phyloP scores from a whole-genome alignment of 1,140 invertebrate species.

The Drosophila mayri region DNA sequence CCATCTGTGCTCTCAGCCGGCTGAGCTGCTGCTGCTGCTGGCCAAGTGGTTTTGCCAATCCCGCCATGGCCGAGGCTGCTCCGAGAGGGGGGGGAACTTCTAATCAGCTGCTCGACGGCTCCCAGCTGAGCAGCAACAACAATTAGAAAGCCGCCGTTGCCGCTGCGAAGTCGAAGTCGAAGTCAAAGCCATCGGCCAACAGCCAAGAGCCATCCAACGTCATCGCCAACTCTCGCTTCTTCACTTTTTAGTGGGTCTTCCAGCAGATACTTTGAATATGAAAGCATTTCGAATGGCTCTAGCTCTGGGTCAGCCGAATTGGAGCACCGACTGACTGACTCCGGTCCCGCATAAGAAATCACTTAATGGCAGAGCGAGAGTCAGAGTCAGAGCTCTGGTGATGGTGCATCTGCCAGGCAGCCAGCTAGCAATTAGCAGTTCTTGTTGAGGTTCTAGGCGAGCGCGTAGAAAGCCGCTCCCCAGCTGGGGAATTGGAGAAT shows the following conservation, averaged over 20 bases:
- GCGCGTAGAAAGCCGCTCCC: constrained; percentile 22
- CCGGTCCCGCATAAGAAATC: constrained; percentile 12
- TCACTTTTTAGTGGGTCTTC: constrained; percentile 61
- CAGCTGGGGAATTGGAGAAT: constrained; percentile 33
- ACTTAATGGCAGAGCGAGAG: not conserved
- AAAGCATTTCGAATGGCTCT: constrained; percentile 56
- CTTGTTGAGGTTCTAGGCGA: constrained; percentile 14
- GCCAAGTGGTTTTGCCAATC: constrained; percentile 60
- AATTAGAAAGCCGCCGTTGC: constrained; percentile 56
- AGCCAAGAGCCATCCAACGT: constrained; percentile 48
- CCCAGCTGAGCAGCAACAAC: constrained; percentile 51
- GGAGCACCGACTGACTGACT: constrained; percentile 40
- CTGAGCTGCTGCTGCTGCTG: constrained; percentile 2
- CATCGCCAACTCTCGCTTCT: constrained; percentile 74
- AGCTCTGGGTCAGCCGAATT: constrained; percentile 56
- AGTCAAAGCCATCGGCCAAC: constrained; percentile 10
- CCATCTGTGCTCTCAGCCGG: constrained; percentile 10
- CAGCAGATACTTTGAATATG: constrained; percentile 48
- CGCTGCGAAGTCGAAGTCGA: not conserved
- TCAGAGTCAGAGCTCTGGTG: not conserved
- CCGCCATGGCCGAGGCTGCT: constrained; percentile 27
- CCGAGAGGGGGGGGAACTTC: constrained; percentile 26
- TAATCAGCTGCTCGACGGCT: constrained; percentile 62
- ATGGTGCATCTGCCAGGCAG: not conserved
- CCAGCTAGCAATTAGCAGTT: constrained; percentile 17